phyloP scores from a whole-genome alignment of 2,113 vertebrate species.

The Lates calcarifer region DNA sequence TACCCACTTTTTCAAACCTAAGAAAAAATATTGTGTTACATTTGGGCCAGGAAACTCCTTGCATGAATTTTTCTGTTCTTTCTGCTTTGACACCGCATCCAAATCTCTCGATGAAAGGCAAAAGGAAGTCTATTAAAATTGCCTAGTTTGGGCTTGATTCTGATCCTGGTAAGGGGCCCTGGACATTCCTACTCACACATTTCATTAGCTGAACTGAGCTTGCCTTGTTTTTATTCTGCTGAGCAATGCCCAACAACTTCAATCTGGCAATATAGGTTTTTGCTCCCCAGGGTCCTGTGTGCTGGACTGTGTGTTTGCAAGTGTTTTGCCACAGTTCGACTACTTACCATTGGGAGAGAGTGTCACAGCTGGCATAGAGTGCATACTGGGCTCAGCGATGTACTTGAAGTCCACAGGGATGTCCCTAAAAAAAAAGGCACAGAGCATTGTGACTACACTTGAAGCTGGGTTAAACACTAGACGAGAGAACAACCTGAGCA shows the following conservation, averaged over 20 bases:
- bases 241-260: slow-evolving; percentile 5
- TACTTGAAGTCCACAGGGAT: slow-evolving; percentile 99
- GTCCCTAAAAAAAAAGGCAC: slow-evolving; percentile 89
- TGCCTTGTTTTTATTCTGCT: not conserved
- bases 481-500: slow-evolving; percentile 19
- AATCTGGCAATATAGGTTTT: slow-evolving; percentile 34
- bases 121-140: not conserved
- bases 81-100: too few species aligned
- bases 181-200: not conserved
- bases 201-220: not conserved
- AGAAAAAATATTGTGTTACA: too few species aligned
- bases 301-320: slow-evolving; percentile 1
- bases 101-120: too few species aligned
- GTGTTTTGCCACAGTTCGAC: slow-evolving; percentile 22
- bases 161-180: not conserved
- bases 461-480: slow-evolving; percentile 14
- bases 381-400: slow-evolving; percentile 99
- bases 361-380: slow-evolving; percentile 99
- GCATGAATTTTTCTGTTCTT: too few species aligned
- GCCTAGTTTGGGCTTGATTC: not conserved
- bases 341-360: slow-evolving; percentile 97
- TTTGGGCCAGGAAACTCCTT: too few species aligned
- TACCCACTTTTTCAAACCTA: too few species aligned
- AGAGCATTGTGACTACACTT: slow-evolving; percentile 44
- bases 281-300: slow-evolving; percentile 18